These are phyloP conservation scores for Enteromius viviparus DNA, from an alignment of 2,797 vertebrate species.

Conservation along the genomic window DNA sequence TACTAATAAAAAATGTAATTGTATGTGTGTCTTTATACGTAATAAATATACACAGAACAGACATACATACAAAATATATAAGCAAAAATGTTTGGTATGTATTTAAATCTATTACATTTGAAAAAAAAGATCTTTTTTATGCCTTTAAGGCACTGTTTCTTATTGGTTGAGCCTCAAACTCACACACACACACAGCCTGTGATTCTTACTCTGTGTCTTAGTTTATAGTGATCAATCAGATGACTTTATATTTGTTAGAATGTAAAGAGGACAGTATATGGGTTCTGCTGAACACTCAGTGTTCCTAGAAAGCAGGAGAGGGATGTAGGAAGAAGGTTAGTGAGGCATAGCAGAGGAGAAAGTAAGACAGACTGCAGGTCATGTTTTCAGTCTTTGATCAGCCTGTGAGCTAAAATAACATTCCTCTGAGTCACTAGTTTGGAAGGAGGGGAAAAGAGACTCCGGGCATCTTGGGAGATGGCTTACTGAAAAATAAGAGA, in stretches of 20 bases:
- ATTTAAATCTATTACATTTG: too few species aligned
- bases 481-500: conserved; percentile 46
- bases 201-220: not conserved
- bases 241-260: not conserved
- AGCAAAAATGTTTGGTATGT: too few species aligned
- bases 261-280: not conserved
- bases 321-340: conserved; percentile 7
- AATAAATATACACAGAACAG: too few species aligned
- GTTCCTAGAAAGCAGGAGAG: conserved; percentile 15
- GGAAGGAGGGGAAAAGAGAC: conserved; percentile 10
- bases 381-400: conserved; percentile 22
- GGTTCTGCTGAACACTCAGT: not conserved
- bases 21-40: too few species aligned
- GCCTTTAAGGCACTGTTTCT: not conserved
- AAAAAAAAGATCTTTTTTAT: too few species aligned
- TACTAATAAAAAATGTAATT: too few species aligned
- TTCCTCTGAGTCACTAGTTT: conserved; percentile 35
- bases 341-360: conserved; percentile 16
- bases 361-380: conserved; percentile 18
- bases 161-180: not conserved
- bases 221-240: not conserved
- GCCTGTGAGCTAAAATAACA: conserved; percentile 15
- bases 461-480: conserved; percentile 37
- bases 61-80: too few species aligned
- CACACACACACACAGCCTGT: not conserved